Base-by-base conservation (phyloP, 2,113 vertebrate species). In the Pionites leucogaster region DNA sequence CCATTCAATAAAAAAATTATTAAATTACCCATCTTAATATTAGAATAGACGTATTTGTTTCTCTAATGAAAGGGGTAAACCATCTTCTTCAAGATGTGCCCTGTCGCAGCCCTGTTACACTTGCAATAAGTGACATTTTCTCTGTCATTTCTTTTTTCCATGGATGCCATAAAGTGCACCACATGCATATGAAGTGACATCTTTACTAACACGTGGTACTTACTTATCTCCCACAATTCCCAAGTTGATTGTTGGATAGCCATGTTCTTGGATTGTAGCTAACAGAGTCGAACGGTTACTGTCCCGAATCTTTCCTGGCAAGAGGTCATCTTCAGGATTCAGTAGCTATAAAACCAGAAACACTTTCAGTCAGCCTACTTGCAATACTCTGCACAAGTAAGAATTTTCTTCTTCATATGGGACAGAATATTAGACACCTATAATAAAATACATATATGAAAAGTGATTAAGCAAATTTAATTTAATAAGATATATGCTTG, bases 211-310 rank as follows among this genome's bases (percentile, higher is more conserved):
- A 95, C 22, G 69, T 75, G 91, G 82, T 97, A 98, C 98, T 94
- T 99, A 99, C 99, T 99, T 99, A 98, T 99, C 99, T 98, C 99
- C 99, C 88, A 99, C 99, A 95, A 99, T 99, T 97, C 99, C 99
- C 97, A 99, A 98, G 96, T 99, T 99, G 98, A 99, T 99, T 95
- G 99, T 99, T 92, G 99, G 99, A 91, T 99, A 99, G 88, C 99
- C 99, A 80, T 99, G 99, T 90, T 99, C 99, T 98, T 99, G 99
- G 96, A 99, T 99, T 82, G 99, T 99, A 97, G 99, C 99, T 93
- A 99, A 98, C 77, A 99, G 98, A 69, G 99, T 99, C 92, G 99
- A 99, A 91, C 99, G 99, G 96, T 99, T 99, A 96, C 99, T 99
- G 97, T 99, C 99, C 96, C 99, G 98, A 98, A 99, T 99, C 97